Evolutionary conservation across 2,888 invertebrate genomes (phyloP).

Genomic region (Tetranychus piercei): DNA sequence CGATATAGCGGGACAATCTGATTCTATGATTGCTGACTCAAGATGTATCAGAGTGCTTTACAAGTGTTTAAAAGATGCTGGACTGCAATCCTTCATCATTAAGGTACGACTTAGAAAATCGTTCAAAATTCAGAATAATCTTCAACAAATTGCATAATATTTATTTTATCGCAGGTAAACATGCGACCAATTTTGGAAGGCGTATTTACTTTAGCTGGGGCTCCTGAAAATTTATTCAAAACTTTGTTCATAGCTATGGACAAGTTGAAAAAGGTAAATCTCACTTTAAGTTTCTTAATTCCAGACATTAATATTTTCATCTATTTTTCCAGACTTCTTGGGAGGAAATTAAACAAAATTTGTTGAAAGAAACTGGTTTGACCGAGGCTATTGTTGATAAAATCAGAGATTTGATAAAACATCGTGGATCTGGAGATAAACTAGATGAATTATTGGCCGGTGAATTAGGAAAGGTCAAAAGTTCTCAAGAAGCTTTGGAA

Average conservation of each 20-base stretch:
- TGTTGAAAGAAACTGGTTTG: conserved; percentile 64
- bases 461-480: conserved; percentile 24
- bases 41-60: conserved; percentile 83
- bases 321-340: conserved; percentile 43
- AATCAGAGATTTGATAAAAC: conserved; percentile 61
- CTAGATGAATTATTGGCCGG: conserved; percentile 49
- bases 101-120: conserved; percentile 40
- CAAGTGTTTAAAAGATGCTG: conserved; percentile 65
- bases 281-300: conserved; percentile 36
- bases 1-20: conserved; percentile 91
- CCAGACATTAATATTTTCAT: conserved; percentile 2
- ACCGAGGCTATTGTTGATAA: conserved; percentile 57
- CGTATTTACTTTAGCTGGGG: conserved; percentile 89
- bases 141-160: conserved; percentile 77
- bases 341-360: conserved; percentile 78
- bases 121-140: conserved; percentile 47
- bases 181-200: conserved; percentile 84
- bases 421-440: conserved; percentile 57
- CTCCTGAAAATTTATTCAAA: conserved; percentile 70
- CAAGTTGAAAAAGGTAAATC: conserved; percentile 64
- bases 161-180: conserved; percentile 63
- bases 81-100: conserved; percentile 68
- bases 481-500: conserved; percentile 47
- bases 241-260: conserved; percentile 90
- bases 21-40: conserved; percentile 89